phyloP scores from a whole-genome alignment of 1,140 invertebrate species.

The Macrosteles quadrilineatus region DNA sequence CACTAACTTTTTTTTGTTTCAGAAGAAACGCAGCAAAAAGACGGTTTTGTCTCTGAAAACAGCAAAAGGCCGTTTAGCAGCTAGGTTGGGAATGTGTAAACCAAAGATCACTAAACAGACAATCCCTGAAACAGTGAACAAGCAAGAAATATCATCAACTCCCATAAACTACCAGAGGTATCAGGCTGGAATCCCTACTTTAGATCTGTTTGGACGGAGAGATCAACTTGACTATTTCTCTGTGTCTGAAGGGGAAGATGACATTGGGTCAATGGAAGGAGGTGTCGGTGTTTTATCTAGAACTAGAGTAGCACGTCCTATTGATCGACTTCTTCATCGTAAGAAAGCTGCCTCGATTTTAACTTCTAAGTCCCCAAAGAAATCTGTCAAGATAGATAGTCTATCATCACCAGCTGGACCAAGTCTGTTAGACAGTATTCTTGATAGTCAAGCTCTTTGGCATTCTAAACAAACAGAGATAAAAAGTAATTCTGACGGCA shows the following conservation, averaged over 20 bases:
- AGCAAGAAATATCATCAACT: constrained; percentile 45
- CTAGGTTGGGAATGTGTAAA: constrained; percentile 50
- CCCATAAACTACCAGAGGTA: constrained; percentile 36
- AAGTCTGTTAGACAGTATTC: constrained; percentile 72
- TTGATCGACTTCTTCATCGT: constrained; percentile 31
- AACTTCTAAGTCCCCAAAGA: constrained; percentile 32
- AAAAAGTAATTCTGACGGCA: constrained; percentile 60
- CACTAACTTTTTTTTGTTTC: no score
- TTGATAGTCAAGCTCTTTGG: constrained; percentile 72
- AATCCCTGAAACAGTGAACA: constrained; percentile 43
- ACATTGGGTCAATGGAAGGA: constrained; percentile 36
- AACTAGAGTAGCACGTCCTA: background rate
- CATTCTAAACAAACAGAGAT: constrained; percentile 62
- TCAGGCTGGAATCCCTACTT: constrained; percentile 46
- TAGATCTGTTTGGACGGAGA: constrained; percentile 58
- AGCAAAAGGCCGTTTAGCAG: constrained; percentile 50
- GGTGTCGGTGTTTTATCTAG: constrained; percentile 39
- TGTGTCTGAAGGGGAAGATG: constrained; percentile 44
- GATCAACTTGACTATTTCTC: constrained; percentile 64
- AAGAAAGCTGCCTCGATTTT: constrained; percentile 30
- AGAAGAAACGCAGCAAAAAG: constrained; percentile 2
- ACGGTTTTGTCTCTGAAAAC: constrained; percentile 35
- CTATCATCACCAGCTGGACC: constrained; percentile 39
- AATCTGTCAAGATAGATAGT: constrained; percentile 45
- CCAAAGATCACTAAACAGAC: constrained; percentile 45